Base-by-base conservation (phyloP, 2,888 invertebrate species). In the Serrognathus titanus region DNA sequence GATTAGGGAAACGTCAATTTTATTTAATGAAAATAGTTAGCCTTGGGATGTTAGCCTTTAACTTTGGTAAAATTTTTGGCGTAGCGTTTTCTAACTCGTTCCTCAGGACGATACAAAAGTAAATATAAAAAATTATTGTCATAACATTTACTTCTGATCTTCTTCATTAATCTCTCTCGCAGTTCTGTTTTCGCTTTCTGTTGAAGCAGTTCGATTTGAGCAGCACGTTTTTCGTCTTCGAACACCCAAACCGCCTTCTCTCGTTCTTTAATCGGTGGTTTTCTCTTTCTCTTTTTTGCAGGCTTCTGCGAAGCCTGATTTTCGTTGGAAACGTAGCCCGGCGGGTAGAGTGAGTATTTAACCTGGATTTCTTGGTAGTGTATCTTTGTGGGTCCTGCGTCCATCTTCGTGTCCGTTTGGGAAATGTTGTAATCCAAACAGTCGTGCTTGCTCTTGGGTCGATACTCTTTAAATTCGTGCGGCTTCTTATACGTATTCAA, bases 391-490 rank as follows among this genome's bases (percentile, higher is more conserved):
- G 69, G 62, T 1, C 71, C 71, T 20, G 59, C 58, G 51, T 68
- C 63, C 24, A 67, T 48, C 51, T 69, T 67, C 0, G 66, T 47
- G 40, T 65, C 65, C 0, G 71, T 72, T 63, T 73, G 66, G 0
- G 71, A 71, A 20, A 74, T 66, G 6, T 68, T 60, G 51, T 74
- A 72, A 41, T 70, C 67, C 16, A 70, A 46, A 52, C 65, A 68
- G 36, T 66, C 61, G 37, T 59, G 57, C 12, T 41, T 39, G 8
- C 58, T 57, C 35, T 61, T 58, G 0, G 71, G 70, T 37, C 66
- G 50, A 24, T 61, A 67, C 8, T 48, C 56, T 0, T 62, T 59
- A 31, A 69, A 67, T 10, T 51, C 47, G 36, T 68, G 60, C 36
- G 55, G 46, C 46, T 62, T 65, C 41, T 55, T 56, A 35, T 51